Conservation (phyloP, 2,888 invertebrate species). For the Cephus rjabovi region DNA sequence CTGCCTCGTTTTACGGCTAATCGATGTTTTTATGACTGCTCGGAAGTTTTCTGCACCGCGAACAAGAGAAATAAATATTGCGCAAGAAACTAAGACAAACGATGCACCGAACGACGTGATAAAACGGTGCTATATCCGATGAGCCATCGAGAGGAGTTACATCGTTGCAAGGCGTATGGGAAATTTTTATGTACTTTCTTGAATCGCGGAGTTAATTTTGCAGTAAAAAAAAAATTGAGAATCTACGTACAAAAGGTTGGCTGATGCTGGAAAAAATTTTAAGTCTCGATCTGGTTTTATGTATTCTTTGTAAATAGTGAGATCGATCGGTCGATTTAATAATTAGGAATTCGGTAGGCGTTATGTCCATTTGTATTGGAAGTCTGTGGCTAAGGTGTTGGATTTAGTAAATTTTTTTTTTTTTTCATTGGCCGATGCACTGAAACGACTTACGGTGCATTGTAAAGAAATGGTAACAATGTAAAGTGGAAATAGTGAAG, state of each 20-base stretch:
- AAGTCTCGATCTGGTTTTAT: neutral
- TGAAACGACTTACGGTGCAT: constrained; percentile 4
- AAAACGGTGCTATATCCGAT: constrained; percentile 2
- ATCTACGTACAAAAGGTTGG: neutral
- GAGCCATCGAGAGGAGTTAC: neutral
- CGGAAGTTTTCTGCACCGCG: constrained; percentile 22
- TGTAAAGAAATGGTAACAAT: constrained; percentile 7
- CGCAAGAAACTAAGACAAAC: constrained; percentile 4
- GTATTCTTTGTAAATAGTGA: too few species aligned
- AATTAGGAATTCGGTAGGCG: neutral
- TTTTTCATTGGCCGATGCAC: neutral
- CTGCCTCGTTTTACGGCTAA: constrained; percentile 40
- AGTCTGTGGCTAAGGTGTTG: neutral
- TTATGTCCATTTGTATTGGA: neutral
- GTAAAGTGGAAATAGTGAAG: neutral
- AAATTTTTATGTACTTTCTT: neutral
- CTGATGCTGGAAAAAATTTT: neutral
- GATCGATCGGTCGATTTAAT: neutral
- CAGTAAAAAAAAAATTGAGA: neutral
- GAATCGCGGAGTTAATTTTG: neutral
- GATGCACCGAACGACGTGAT: constrained; percentile 27
- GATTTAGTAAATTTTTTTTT: neutral
- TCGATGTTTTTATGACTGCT: constrained; percentile 38
- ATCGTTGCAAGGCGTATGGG: neutral
- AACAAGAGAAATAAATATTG: constrained; percentile 37